Evolutionary conservation across 2,888 invertebrate genomes (phyloP).

Genomic region (Leptinotarsa juncta): DNA sequence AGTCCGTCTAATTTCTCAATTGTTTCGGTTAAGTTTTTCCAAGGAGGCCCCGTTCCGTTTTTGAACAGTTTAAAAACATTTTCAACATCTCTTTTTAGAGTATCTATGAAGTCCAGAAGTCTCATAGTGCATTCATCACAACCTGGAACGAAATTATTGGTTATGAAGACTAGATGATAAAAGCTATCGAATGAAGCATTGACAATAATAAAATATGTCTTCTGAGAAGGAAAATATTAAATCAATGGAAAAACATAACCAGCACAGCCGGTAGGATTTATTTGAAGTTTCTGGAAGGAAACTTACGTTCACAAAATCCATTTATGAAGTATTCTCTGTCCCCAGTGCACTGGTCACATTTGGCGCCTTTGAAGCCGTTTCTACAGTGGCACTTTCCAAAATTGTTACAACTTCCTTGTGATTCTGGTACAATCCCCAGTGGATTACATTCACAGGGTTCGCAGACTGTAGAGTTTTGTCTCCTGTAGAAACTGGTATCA

Average conservation of each 20-base stretch:
- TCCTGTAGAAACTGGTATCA: constrained; percentile 78
- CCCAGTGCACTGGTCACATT: constrained; percentile 84
- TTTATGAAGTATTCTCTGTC: constrained; percentile 80
- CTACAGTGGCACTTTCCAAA: constrained; percentile 87
- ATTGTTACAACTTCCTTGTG: constrained; percentile 75
- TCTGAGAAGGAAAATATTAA: no score
- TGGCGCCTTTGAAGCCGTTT: constrained; percentile 81
- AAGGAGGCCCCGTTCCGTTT: constrained; percentile 82
- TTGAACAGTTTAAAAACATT: constrained; percentile 66
- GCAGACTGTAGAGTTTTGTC: constrained; percentile 65
- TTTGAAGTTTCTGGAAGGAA: neutral
- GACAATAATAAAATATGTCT: no score
- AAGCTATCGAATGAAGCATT: no score
- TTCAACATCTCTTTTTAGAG: constrained; percentile 67
- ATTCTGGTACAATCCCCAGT: constrained; percentile 70
- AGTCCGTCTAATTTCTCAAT: constrained; percentile 60
- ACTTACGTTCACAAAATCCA: constrained; percentile 76
- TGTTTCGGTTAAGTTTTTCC: constrained; percentile 74
- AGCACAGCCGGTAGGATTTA: neutral
- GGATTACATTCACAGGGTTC: constrained; percentile 82
- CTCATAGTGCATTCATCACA: constrained; percentile 89
- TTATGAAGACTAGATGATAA: neutral
- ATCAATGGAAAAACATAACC: no score
- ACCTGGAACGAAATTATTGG: constrained; percentile 67
- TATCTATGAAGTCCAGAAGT: constrained; percentile 77